Evolutionary conservation across 1,140 invertebrate species (phyloP), one percentile per base, ranked within the genome.

Genomic region (Philopotamus ludificatus): DNA sequence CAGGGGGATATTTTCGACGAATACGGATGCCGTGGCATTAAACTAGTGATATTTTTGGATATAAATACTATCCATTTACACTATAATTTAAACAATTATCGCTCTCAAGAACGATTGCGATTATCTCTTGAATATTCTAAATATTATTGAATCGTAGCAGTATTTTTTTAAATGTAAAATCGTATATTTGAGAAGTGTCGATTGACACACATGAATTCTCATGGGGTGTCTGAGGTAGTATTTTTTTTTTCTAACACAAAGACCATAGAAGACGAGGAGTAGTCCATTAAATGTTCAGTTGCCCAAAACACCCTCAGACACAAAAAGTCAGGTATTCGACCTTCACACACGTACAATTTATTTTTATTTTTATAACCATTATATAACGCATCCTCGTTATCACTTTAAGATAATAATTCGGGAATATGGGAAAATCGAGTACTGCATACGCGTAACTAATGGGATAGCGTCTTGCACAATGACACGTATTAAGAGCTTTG

Each of bases 321-420:
- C 20, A 60, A 60, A 60, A 60, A 60, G 57, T 60, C 57, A 60
- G 57, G 57, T 60, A 60, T 60, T 60, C 21, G 57, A 12, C 57
- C 57, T 60, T 60, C 57, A 60, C 57, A 60, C 57, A 22, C 28
- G 4, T 20, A 12, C n/a, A n/a, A n/a, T n/a, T n/a, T n/a, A n/a
- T n/a, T n/a, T n/a, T n/a, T n/a, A n/a, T n/a, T n/a, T n/a, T n/a
- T n/a, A n/a, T n/a, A n/a, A n/a, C n/a, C n/a, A n/a, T n/a, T n/a
- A n/a, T n/a, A n/a, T n/a, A n/a, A n/a, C n/a, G n/a, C n/a, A n/a
- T n/a, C n/a, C n/a, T n/a, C n/a, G n/a, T n/a, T n/a, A n/a, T n/a
- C n/a, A n/a, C n/a, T n/a, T n/a, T n/a, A n/a, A n/a, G n/a, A n/a
- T n/a, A n/a, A n/a, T n/a, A n/a, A n/a, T n/a, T n/a, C n/a, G n/a